These are phyloP conservation scores for Australoheros facetus DNA, from an alignment of 2,797 vertebrate species.

Conservation along the genomic window DNA sequence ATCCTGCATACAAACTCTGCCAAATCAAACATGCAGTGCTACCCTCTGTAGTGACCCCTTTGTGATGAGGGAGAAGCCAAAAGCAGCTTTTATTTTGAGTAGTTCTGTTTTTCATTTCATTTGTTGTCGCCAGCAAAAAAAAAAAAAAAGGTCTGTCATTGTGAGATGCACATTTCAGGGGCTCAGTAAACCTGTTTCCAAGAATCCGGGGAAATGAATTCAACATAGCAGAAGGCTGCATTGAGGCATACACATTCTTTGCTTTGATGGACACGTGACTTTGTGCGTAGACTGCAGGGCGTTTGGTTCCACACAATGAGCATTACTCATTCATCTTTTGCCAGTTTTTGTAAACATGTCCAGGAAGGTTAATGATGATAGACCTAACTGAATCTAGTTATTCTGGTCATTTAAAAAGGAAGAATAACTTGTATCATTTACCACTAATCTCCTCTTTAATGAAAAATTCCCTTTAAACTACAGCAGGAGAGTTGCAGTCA, in stretches of 20 bases:
- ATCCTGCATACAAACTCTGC: not conserved
- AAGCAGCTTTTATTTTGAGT: not conserved
- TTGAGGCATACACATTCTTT: slow-evolving; percentile 10
- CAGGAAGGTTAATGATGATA: slow-evolving; percentile 17
- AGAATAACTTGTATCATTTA: not conserved
- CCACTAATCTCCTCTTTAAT: not conserved
- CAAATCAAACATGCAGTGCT: not conserved
- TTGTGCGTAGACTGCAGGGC: slow-evolving; percentile 46
- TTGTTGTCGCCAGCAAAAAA: not conserved
- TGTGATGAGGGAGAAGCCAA: not conserved
- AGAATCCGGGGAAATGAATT: not conserved
- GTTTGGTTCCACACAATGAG: slow-evolving; percentile 28
- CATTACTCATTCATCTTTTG: slow-evolving; percentile 57
- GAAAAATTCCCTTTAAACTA: slow-evolving; percentile 1
- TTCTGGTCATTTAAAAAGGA: not conserved
- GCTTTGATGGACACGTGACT: slow-evolving; percentile 20
- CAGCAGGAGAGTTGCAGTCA: not conserved
- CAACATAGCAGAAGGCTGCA: not conserved
- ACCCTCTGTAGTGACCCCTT: not conserved
- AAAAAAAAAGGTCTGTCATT: not conserved
- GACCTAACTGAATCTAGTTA: slow-evolving; percentile 21
- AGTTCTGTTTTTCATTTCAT: not conserved
- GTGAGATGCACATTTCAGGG: not conserved
- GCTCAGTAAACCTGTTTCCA: not conserved
- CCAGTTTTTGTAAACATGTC: slow-evolving; percentile 47